Evolutionary conservation across 1,140 invertebrate genomes (phyloP).

Genomic region (Rhopalosiphum maidis): DNA sequence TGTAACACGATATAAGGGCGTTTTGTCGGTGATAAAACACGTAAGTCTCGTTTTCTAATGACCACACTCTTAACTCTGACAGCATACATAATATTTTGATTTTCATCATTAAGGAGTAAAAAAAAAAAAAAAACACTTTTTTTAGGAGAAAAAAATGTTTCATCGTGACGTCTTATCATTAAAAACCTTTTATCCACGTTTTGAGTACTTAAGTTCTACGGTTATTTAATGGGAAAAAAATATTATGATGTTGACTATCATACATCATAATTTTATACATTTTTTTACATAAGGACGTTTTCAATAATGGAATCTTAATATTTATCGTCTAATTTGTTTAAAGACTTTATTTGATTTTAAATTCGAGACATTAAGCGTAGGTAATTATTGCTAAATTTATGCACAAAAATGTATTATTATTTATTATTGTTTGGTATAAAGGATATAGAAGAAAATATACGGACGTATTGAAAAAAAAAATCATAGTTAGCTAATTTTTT

Average conservation of each 20-base stretch:
- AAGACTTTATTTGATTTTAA: background rate
- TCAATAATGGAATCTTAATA: background rate
- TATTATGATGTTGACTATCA: background rate
- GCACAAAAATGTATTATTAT: background rate
- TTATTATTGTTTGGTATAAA: background rate
- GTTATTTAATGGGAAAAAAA: background rate
- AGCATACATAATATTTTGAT: background rate
- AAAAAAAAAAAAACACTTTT: background rate
- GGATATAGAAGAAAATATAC: background rate
- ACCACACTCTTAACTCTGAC: background rate
- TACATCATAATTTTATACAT: background rate
- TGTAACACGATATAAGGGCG: background rate
- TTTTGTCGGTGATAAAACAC: background rate
- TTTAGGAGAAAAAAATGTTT: background rate
- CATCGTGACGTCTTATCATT: background rate
- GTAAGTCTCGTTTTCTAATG: background rate
- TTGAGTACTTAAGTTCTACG: background rate
- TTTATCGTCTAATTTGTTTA: background rate
- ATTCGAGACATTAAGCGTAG: background rate
- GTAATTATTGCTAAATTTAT: background rate
- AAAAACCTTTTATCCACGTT: background rate
- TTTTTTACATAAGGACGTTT: background rate
- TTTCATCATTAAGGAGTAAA: background rate
- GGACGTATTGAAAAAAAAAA: background rate
- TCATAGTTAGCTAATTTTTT: background rate